phyloP scores from a whole-genome alignment of 2,797 vertebrate genomes.

The Gallinago stenura region DNA sequence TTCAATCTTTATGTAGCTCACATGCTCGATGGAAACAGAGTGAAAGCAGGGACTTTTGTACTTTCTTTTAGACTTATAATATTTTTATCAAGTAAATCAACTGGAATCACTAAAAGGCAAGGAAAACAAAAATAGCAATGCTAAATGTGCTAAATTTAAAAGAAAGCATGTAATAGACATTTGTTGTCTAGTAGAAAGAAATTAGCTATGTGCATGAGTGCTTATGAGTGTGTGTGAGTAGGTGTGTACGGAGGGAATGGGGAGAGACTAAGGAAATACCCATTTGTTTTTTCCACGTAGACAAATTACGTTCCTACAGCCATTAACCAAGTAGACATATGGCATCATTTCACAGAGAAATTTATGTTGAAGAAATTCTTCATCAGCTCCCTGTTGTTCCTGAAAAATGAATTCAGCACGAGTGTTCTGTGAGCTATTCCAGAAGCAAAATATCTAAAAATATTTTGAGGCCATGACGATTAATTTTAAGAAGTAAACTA shows the following conservation, averaged over 20 bases:
- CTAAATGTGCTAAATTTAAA: neutral
- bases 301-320: neutral
- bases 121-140: neutral
- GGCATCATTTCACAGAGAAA: neutral
- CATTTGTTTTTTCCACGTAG: neutral
- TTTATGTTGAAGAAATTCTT: neutral
- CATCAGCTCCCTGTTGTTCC: neutral
- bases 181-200: neutral
- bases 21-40: neutral
- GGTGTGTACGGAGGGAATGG: neutral
- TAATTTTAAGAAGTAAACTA: neutral
- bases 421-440: neutral
- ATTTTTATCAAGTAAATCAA: neutral
- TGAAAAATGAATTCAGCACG: neutral
- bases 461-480: neutral
- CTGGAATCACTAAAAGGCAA: neutral
- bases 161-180: neutral
- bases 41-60: neutral
- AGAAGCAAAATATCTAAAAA: neutral
- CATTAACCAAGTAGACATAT: neutral
- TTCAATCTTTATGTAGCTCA: neutral
- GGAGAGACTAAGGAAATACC: neutral
- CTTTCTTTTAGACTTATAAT: neutral
- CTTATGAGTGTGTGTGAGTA: neutral
- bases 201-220: neutral